These are phyloP conservation scores for Metridium senile DNA, from an alignment of 92 coral and sea anemone species.

Conservation along the genomic window DNA sequence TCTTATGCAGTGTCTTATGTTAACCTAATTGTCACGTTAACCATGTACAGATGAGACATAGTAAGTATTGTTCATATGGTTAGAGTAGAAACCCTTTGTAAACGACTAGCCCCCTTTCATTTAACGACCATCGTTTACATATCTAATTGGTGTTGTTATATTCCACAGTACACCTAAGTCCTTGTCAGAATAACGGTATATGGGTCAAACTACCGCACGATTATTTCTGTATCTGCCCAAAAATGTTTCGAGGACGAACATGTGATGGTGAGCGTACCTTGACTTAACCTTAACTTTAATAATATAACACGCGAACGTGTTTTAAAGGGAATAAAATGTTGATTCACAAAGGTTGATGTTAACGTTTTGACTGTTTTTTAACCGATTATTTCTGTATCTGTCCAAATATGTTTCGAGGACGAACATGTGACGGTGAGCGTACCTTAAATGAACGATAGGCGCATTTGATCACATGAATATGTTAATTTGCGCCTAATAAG, in stretches of 20 bases:
- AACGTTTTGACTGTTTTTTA: too few species aligned
- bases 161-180: slow-evolving; percentile 74
- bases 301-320: too few species aligned
- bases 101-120: too few species aligned
- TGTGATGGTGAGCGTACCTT: slow-evolving; percentile 86
- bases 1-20: slow-evolving; percentile 62
- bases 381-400: slow-evolving; percentile 92
- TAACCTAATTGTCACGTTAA: slow-evolving; percentile 34
- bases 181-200: slow-evolving; percentile 94
- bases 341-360: too few species aligned
- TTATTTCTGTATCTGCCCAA: slow-evolving; percentile 92
- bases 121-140: too few species aligned
- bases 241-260: slow-evolving; percentile 81
- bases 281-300: too few species aligned
- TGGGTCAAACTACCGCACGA: slow-evolving; percentile 74
- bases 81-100: too few species aligned
- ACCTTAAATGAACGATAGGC: too few species aligned
- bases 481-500: too few species aligned
- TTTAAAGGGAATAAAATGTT: too few species aligned
- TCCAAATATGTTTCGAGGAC: slow-evolving; percentile 84
- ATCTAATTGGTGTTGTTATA: slow-evolving; percentile 19
- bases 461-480: too few species aligned
- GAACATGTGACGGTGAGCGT: slow-evolving; percentile 86
- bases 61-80: slow-evolving; percentile 80
- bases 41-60: slow-evolving; percentile 70